Base-by-base conservation (phyloP, 2,888 invertebrate species). In the Oeneis ivallda region DNA sequence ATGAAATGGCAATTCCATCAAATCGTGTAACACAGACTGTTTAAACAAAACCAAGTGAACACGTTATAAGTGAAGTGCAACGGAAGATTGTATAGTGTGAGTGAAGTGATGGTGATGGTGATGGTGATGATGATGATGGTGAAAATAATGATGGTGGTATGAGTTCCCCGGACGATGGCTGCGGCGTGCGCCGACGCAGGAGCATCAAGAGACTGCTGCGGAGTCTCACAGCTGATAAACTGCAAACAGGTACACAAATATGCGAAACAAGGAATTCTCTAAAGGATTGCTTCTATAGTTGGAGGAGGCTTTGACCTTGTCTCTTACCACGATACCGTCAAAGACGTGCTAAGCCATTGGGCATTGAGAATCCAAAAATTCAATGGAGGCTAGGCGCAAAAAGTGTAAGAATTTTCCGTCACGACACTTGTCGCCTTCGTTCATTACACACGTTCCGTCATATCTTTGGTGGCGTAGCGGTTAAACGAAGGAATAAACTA, bases 121-220 rank as follows among this genome's bases (percentile, higher is more conserved):
- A 64, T 53, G 57, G 62, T 68, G 26, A n/a, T 37, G 62, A 47
- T 9, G 62, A 63, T 59, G 49, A 57, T 67, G 47, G 47, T 59
- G 47, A 34, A 15, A 7, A n/a, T 3, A 32, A 49, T 26, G 49
- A 11, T 67, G 70, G 69, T 58, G 65, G 64, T 59, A 90, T 88
- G 87, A 89, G 86, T 72, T 75, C 75, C 19, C 77, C 79, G 67
- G 91, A 86, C 69, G 90, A 86, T 61, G 76, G 79, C 37, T 71
- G 80, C 75, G 89, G 86, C 75, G 89, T 91, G 76, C 86, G 89
- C 32, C 86, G 92, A 43, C 83, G 92, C 41, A 85, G 91, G 75
- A 92, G 92, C 83, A 89, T 92, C 85, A 92, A 91, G 80, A 80
- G 92, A 47, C 84, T 92, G 56, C 75, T 92, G 82, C 80, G 92